Percentiles rank a stretch among this genome's conserved stretches.
These are phyloP conservation scores for Drosophila trapezifrons DNA, from an alignment of 1,140 invertebrate genomes.

Conservation along the genomic window DNA sequence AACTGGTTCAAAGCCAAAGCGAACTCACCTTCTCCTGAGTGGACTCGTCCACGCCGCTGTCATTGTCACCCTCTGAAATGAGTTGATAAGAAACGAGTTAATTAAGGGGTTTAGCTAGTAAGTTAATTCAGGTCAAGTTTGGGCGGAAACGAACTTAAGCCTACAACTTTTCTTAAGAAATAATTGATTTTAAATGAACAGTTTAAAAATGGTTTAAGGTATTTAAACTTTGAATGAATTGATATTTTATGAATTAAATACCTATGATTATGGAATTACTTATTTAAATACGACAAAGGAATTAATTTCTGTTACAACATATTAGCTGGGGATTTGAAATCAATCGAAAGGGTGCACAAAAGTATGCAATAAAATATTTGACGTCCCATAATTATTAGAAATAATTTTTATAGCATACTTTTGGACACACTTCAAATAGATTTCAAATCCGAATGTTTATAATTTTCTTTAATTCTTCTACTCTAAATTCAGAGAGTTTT, in stretches of 20 bases:
- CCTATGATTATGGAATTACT: background rate
- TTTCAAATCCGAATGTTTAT: too few relatives aligned
- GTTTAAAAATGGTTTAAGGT: background rate
- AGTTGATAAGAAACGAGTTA: slow-evolving; percentile 20
- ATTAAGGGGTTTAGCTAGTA: background rate
- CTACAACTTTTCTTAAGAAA: too few relatives aligned
- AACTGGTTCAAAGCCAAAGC: slow-evolving; percentile 19
- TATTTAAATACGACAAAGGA: too few relatives aligned
- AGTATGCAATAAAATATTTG: too few relatives aligned
- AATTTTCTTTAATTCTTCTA: too few relatives aligned
- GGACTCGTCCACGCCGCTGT: slow-evolving; percentile 91
- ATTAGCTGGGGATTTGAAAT: background rate
- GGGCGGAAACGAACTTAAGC: background rate
- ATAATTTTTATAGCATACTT: too few relatives aligned
- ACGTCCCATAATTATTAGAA: too few relatives aligned
- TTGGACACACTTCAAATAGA: too few relatives aligned
- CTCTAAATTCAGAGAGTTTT: too few relatives aligned
- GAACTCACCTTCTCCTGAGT: slow-evolving; percentile 89
- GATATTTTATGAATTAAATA: background rate
- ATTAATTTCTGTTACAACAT: too few relatives aligned
- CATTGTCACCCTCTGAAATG: slow-evolving; percentile 90
- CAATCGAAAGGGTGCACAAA: too few relatives aligned
- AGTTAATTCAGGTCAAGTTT: background rate
- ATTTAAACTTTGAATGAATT: background rate
- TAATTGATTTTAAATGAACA: background rate